A percentile compares a stretch with the other conserved stretches of the same genome.
These are phyloP conservation scores for Abramis brama DNA, from an alignment of 2,113 vertebrate species.

Conservation along the genomic window DNA sequence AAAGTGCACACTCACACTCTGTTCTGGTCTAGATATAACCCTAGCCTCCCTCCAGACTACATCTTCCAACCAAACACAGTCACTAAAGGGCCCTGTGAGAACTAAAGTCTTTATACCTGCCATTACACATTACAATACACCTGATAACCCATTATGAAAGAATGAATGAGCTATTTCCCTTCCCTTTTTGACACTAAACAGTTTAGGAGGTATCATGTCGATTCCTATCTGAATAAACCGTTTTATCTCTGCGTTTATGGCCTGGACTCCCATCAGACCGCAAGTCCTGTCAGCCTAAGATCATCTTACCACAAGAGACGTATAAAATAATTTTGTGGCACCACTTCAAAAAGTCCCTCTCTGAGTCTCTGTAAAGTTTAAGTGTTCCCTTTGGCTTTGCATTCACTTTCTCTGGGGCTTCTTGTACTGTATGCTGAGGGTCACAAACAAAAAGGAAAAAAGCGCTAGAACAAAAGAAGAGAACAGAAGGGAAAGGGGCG, in stretches of 20 bases:
- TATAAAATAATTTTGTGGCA: constrained; percentile 49
- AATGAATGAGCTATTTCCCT: not conserved
- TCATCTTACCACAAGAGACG: constrained; percentile 26
- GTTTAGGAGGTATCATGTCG: constrained; percentile 3
- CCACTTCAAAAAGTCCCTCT: constrained; percentile 51
- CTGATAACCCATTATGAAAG: constrained; percentile 26
- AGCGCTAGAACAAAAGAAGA: constrained; percentile 48
- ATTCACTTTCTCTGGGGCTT: constrained; percentile 40
- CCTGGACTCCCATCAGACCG: constrained; percentile 4
- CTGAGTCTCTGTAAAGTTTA: constrained; percentile 10
- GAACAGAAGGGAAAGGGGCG: constrained; percentile 67
- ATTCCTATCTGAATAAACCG: not conserved
- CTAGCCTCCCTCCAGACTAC: constrained; percentile 1
- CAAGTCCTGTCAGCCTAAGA: not conserved
- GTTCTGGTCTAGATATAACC: not conserved
- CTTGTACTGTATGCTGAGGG: constrained; percentile 39
- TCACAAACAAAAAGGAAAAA: constrained; percentile 30
- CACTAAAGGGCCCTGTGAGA: constrained; percentile 24
- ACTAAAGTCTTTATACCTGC: constrained; percentile 11
- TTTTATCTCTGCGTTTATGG: not conserved
- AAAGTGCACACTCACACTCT: constrained; percentile 26
- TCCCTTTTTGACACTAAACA: constrained; percentile 7
- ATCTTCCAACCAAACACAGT: constrained; percentile 30
- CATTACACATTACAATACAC: constrained; percentile 21
- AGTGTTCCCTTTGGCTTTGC: constrained; percentile 55